Base-by-base conservation (phyloP, 92 coral and sea anemone species). In the Pocillopora meandrina region DNA sequence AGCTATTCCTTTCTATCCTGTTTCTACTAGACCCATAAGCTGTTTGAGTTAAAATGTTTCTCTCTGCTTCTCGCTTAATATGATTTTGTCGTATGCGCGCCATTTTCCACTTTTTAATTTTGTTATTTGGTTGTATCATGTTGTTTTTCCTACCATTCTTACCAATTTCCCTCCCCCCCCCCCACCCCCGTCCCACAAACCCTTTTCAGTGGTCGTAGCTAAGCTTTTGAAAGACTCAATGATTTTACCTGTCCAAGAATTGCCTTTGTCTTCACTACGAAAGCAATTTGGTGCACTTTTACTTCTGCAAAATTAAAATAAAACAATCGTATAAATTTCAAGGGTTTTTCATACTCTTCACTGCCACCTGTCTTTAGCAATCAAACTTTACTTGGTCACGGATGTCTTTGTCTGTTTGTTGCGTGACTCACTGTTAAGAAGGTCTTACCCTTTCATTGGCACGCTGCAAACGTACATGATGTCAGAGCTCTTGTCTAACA, bases 391-490 rank as follows among this genome's bases (percentile, higher is more conserved):
- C 52, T 42, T 42, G 18, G 68, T 64, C 3, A 70, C 18, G 35
- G 56, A 18, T 33, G 55, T 14, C 12, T 70, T 31, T 33, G 19
- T 70, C 74, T 2, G 20, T 2, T 63, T 65, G 2, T 65, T 65
- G 26, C 35, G 42, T 19, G n/a, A 67, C 36, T 65, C 35, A 19
- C 18, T 13, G 15, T 16, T 33, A 12, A 18, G 3, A 10, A 10
- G 2, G 11, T 26, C 70, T 16, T 77, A 88, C 91, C 84, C 70
- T 21, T 82, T 69, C 82, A 71, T 56, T 49, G 86, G 83, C 60
- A 74, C 55, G 72, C 92, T 89, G 80, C 90, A 81, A 18, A 81
- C 83, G 60, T 89, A 86, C 92, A 89, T 85, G 35, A 31, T 63
- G 71, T 85, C 75, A n/a, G 56, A 49, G 36, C 1, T 16, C 5